These are phyloP conservation scores for Pseudobourletiella spinata DNA, from an alignment of 1,140 invertebrate species.

Conservation along the genomic window DNA sequence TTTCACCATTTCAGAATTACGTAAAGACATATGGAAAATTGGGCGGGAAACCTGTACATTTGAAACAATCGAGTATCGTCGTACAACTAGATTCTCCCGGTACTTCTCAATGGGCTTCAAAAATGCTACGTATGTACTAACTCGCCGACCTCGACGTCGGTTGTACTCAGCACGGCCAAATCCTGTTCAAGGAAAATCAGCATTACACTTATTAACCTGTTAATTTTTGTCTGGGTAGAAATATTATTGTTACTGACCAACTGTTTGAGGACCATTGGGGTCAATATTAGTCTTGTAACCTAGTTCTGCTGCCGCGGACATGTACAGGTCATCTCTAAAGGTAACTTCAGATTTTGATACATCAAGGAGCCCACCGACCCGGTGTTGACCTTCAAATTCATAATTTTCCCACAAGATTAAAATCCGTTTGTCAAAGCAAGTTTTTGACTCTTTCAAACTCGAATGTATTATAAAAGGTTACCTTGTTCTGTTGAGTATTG, in stretches of 20 bases:
- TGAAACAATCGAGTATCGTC: constrained; percentile 15
- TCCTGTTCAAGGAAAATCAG: not conserved
- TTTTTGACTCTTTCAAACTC: too few relatives aligned
- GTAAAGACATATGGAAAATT: not conserved
- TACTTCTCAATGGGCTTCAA: constrained; percentile 8
- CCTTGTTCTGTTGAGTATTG: too few relatives aligned
- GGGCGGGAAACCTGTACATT: too few relatives aligned
- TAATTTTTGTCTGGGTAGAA: not conserved
- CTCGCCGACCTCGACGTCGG: not conserved
- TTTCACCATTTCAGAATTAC: not conserved
- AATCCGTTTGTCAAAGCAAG: too few relatives aligned
- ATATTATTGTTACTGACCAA: not conserved
- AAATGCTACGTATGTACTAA: constrained; percentile 2
- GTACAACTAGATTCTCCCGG: constrained; percentile 15
- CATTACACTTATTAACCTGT: not conserved
- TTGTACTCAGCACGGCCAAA: not conserved
- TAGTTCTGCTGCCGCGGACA: not conserved
- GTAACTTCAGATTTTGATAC: not conserved
- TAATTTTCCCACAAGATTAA: not conserved
- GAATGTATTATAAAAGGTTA: too few relatives aligned
- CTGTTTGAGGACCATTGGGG: not conserved
- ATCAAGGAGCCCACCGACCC: not conserved
- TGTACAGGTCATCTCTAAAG: not conserved
- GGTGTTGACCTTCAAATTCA: not conserved
- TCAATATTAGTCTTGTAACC: not conserved